phyloP scores from a whole-genome alignment of 2,113 vertebrate genomes.

The Accipiter cooperii region DNA sequence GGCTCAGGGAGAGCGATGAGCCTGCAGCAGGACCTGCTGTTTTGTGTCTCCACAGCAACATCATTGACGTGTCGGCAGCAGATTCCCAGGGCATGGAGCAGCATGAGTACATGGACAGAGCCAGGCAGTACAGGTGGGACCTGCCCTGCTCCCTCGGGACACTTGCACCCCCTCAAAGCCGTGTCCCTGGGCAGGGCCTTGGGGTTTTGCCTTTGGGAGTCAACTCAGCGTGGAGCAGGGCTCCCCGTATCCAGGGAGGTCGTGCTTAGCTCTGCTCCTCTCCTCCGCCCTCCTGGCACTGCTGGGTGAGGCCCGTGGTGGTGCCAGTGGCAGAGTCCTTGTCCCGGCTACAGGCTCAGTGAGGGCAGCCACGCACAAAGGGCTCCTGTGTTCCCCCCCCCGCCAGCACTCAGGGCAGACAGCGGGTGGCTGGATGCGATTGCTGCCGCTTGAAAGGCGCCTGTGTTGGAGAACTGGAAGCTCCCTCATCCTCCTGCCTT shows the following conservation, averaged over 20 bases:
- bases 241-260: background rate
- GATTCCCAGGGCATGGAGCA: conserved; percentile 97
- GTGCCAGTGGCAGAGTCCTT: background rate
- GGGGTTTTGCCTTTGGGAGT: background rate
- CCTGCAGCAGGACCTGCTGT: background rate
- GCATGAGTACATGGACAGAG: conserved; percentile 97
- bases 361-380: background rate
- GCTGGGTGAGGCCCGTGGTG: background rate
- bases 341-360: background rate
- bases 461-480: background rate
- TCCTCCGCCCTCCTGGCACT: background rate
- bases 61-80: conserved; percentile 93
- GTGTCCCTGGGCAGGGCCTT: background rate
- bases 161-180: accelerated
- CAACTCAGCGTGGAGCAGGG: accelerated
- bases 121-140: conserved; percentile 89
- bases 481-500: background rate
- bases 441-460: background rate
- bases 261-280: background rate
- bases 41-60: conserved; percentile 77
- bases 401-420: background rate
- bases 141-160: background rate
- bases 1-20: background rate
- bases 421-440: background rate
- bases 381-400: background rate